Conservation (phyloP, 2,888 invertebrate genomes). For the Heliconius ismenius region DNA sequence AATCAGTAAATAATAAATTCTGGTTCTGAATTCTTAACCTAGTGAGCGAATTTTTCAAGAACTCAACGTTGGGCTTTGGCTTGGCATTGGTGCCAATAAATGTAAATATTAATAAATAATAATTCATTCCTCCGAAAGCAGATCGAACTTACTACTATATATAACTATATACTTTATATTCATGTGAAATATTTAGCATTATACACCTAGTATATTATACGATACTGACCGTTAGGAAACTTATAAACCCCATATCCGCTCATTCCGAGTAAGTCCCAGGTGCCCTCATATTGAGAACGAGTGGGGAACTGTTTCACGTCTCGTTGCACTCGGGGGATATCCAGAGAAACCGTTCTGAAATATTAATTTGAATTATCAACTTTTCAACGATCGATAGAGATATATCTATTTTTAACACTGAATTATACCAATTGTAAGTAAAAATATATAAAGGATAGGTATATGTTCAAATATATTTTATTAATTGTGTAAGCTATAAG, state of each 20-base stretch:
- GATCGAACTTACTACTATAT: too few relatives aligned
- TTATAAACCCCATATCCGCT: slow-evolving; percentile 82
- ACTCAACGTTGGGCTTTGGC: too few relatives aligned
- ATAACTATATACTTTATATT: too few relatives aligned
- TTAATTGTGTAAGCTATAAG: too few relatives aligned
- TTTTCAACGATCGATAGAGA: not conserved
- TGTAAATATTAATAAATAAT: too few relatives aligned
- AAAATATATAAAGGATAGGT: not conserved
- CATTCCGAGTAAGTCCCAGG: slow-evolving; percentile 83
- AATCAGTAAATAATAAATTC: too few relatives aligned
- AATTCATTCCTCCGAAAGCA: too few relatives aligned
- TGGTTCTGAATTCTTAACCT: too few relatives aligned
- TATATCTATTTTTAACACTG: not conserved
- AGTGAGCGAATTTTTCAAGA: too few relatives aligned
- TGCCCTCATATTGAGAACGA: slow-evolving; percentile 82
- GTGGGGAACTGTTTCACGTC: slow-evolving; percentile 73
- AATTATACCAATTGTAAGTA: not conserved
- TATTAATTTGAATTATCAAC: slow-evolving; percentile 2
- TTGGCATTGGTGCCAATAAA: too few relatives aligned
- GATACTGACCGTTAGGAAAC: slow-evolving; percentile 79
- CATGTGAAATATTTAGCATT: not conserved
- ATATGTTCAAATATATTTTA: not conserved
- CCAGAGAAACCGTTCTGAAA: slow-evolving; percentile 56
- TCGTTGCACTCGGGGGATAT: slow-evolving; percentile 63
- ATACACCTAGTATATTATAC: not conserved